Conservation (phyloP, 35 echinoderm and acorn worm genomes). For the Ptychodera flava region DNA sequence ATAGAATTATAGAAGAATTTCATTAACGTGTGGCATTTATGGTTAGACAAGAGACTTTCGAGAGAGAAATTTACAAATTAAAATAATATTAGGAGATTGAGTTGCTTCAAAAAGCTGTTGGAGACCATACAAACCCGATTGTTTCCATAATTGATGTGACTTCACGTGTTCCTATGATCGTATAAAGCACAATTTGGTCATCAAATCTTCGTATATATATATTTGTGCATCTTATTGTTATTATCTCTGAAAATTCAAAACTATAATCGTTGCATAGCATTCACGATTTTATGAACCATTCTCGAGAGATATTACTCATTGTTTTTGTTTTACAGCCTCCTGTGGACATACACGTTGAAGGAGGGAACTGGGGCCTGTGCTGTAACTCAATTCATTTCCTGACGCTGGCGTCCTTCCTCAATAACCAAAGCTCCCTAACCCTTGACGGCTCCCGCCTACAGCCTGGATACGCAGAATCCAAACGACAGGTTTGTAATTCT, state of each 20-base stretch:
- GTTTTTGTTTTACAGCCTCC: background rate
- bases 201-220: background rate
- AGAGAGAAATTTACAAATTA: background rate
- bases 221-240: background rate
- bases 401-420: background rate
- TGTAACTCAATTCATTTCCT: background rate
- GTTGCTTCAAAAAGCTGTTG: no score
- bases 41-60: background rate
- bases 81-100: background rate
- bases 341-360: background rate
- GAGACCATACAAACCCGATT: no score
- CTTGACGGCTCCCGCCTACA: background rate
- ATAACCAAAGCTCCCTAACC: background rate
- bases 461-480: background rate
- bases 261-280: background rate
- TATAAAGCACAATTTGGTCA: no score
- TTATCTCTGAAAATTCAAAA: background rate
- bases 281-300: background rate
- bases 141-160: background rate
- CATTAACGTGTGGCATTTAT: background rate
- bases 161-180: background rate
- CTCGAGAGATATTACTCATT: no score
- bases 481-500: background rate
- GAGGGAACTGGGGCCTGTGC: background rate
- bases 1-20: background rate